Conservation (phyloP, 2,797 vertebrate genomes). For the Mormyrus hasselquistii region DNA sequence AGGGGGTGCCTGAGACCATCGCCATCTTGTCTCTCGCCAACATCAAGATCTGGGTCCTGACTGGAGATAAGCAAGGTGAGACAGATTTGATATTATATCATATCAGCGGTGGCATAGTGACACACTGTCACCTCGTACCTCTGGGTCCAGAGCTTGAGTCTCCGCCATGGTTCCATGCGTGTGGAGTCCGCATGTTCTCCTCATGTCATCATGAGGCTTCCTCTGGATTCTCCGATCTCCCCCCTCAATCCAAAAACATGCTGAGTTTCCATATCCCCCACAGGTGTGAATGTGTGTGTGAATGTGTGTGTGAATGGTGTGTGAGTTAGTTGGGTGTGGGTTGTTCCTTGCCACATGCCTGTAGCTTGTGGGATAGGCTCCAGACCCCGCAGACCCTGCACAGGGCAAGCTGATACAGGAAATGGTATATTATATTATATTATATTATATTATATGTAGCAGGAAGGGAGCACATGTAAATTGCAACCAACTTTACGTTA, state of each 20-base stretch:
- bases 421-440: background rate
- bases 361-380: background rate
- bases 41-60: slow-evolving; percentile 95
- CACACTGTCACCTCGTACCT: background rate
- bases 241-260: background rate
- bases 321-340: background rate
- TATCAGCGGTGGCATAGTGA: background rate
- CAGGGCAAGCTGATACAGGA: background rate
- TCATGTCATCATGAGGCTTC: background rate
- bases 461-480: background rate
- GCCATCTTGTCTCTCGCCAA: slow-evolving; percentile 84
- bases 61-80: slow-evolving; percentile 90
- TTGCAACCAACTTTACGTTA: background rate
- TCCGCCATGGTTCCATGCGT: background rate
- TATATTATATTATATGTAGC: background rate
- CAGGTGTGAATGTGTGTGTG: background rate
- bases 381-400: background rate
- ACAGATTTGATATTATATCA: background rate
- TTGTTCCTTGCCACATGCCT: background rate
- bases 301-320: too few relatives aligned
- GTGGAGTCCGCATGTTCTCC: background rate
- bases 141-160: background rate
- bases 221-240: background rate
- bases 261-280: background rate
- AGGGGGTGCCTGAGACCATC: slow-evolving; percentile 86